Conservation (phyloP, 2,113 vertebrate genomes). For the Heteronetta atricapilla region DNA sequence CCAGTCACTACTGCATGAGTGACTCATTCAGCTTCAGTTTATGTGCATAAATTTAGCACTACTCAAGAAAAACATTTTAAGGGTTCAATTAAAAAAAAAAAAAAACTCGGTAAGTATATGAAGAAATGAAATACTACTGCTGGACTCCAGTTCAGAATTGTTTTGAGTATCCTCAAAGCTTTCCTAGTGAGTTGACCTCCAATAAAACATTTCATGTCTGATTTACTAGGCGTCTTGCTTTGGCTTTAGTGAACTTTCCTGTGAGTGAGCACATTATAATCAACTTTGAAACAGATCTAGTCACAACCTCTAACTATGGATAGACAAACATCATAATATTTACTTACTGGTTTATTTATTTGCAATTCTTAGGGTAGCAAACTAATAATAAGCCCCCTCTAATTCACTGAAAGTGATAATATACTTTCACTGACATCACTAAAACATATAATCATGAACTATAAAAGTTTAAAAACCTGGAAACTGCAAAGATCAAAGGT, state of each 20-base stretch:
- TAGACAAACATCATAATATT: slow-evolving; percentile 1
- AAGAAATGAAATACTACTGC: not conserved
- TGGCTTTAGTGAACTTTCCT: not conserved
- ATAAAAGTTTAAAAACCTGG: slow-evolving; percentile 20
- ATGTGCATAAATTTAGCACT: not conserved
- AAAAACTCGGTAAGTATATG: not conserved
- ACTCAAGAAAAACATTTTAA: slow-evolving; percentile 5
- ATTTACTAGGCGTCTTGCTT: slow-evolving; percentile 13
- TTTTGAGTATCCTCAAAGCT: not conserved
- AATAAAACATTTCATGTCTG: not conserved
- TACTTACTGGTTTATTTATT: slow-evolving; percentile 63
- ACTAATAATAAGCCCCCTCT: not conserved
- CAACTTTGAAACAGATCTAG: not conserved
- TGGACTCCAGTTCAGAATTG: not conserved
- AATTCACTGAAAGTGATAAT: slow-evolving; percentile 32
- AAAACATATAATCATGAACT: slow-evolving; percentile 29
- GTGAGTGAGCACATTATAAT: not conserved
- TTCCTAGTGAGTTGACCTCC: not conserved
- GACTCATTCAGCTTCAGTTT: not conserved
- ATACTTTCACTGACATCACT: slow-evolving; percentile 22
- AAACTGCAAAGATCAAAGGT: slow-evolving; percentile 66
- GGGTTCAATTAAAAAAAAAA: not conserved
- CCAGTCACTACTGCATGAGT: not conserved
- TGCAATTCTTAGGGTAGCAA: slow-evolving; percentile 49
- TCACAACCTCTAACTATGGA: not conserved